A percentile compares a stretch with the other conserved stretches of the same genome.
Evolutionary conservation across 2,888 invertebrate species (phyloP).

Genomic region (Melanophora roralis): DNA sequence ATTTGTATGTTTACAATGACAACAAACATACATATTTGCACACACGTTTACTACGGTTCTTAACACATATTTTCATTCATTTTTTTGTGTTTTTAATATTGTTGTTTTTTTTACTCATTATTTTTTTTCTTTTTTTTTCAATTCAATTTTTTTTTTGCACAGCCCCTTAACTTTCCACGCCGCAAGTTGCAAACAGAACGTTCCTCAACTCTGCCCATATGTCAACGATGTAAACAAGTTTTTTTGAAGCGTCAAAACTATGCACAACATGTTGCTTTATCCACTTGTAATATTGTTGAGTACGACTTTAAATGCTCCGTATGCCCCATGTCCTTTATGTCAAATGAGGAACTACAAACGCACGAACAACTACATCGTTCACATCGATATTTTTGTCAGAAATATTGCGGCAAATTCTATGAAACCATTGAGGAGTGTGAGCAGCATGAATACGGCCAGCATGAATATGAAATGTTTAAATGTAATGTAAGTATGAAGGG

Average conservation of each 20-base stretch:
- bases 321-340: conserved; percentile 75
- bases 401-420: conserved; percentile 73
- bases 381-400: conserved; percentile 73
- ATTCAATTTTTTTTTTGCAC: conserved; percentile 17
- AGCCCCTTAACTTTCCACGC: conserved; percentile 71
- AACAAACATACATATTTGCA: background rate
- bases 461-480: conserved; percentile 71
- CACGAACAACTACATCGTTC: conserved; percentile 70
- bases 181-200: conserved; percentile 72
- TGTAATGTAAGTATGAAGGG: conserved; percentile 70
- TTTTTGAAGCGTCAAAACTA: conserved; percentile 73
- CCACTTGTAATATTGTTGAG: conserved; percentile 72
- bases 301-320: conserved; percentile 73
- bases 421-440: conserved; percentile 72
- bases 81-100: conserved; percentile 36
- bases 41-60: conserved; percentile 26
- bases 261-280: conserved; percentile 71
- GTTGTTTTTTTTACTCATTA: conserved; percentile 32
- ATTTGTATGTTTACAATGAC: background rate
- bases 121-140: conserved; percentile 10
- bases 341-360: conserved; percentile 69
- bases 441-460: conserved; percentile 72
- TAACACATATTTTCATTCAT: conserved; percentile 56
- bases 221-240: conserved; percentile 74
- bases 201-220: conserved; percentile 71